Evolutionary conservation across 2,888 invertebrate species (phyloP), one percentile per base, ranked within the genome.

Genomic region (Punctoribates punctum): DNA sequence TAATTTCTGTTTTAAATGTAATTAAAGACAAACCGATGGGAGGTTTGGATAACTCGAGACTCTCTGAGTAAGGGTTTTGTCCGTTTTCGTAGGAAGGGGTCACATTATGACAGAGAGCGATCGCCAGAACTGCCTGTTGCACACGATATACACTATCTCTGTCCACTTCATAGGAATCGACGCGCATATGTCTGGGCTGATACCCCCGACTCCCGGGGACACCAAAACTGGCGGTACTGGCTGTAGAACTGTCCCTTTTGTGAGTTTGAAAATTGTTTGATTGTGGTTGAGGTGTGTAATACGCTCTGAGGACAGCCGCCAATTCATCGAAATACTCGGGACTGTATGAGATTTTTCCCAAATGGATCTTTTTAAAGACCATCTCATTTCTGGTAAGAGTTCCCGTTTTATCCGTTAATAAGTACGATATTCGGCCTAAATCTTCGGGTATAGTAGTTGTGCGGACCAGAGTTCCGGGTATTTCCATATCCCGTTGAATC

Each of bases 361-460:
- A 85, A 84, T 97, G 97, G 38, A 99, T 88, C 82, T 94, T 91
- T 83, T 96, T 96, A 82, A 98, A 93, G 0, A 96, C 92, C 99
- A 99, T 99, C 83, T 96, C 96, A 84, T 99, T 99, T 85, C 97
- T 96, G 0, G 99, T 99, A 29, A 99, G 86, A 0, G 99, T 99
- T 20, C 99, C 99, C 0, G 99, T 99, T 86, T 99, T 99, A 83
- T 99, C 99, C 0, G 95, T 94, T 8, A 99, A 86, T n/a, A 99
- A 87, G 85, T 97, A 99, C 34, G 94, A 93, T 80, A 99, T 93
- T 77, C 99, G 87, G 0, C 99, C 99, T 75, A 99, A 85, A 85
- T 99, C 99, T 85, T 99, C 99, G 0, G 99, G 96, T 80, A 99
- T 99, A 3, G 98, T 99, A 2, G 97, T 98, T 75, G 96, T 96